phyloP scores from a whole-genome alignment of 2,113 vertebrate species.

The Platanista minor region DNA sequence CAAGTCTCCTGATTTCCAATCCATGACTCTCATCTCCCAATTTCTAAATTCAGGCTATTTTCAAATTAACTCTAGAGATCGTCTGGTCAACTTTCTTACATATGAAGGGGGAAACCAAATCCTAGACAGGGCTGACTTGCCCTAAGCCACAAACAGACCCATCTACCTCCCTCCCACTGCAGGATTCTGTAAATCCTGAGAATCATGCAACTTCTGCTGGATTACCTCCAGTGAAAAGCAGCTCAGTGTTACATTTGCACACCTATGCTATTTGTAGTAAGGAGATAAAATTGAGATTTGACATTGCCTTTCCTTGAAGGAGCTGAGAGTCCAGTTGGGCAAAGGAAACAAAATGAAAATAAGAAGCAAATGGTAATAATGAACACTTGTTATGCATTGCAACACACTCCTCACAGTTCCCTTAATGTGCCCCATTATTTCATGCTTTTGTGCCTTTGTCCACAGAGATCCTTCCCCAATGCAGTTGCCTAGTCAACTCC shows the following conservation, averaged over 20 bases:
- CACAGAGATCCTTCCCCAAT: not conserved
- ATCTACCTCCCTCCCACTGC: not conserved
- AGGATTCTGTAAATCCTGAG: not conserved
- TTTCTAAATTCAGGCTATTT: slow-evolving; percentile 27
- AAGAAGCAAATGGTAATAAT: not conserved
- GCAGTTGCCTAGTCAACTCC: not conserved
- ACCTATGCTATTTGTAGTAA: not conserved
- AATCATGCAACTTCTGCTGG: not conserved
- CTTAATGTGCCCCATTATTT: not conserved
- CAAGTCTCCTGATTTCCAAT: not conserved
- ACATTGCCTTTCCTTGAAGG: not conserved
- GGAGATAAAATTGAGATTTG: not conserved
- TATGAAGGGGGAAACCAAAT: not conserved
- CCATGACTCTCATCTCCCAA: not conserved
- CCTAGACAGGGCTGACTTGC: not conserved
- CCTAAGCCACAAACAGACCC: not conserved
- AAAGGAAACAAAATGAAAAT: slow-evolving; percentile 16
- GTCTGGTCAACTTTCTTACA: not conserved
- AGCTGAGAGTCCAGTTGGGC: not conserved
- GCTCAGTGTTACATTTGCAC: not conserved
- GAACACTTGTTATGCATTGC: not conserved
- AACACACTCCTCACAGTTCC: not conserved
- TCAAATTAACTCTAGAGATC: not conserved
- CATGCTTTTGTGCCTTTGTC: not conserved
- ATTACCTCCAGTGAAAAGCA: not conserved